A percentile compares a stretch with the other conserved stretches of the same genome.
Evolutionary conservation across 2,113 vertebrate species (phyloP).

Genomic region (Bubalus kerabau): DNA sequence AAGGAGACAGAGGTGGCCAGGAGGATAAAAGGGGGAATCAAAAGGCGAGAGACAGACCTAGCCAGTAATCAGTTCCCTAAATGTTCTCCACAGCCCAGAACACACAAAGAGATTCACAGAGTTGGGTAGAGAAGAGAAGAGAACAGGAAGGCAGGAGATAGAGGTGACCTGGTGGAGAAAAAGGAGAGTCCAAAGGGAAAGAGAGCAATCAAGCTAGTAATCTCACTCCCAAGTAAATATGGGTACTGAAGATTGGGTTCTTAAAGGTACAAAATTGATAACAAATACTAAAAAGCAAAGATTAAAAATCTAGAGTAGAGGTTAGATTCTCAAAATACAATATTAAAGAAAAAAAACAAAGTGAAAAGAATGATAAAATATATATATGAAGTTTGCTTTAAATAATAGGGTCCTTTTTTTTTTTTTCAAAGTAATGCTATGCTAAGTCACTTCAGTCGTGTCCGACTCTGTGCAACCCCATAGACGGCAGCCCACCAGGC

Average conservation of each 20-base stretch:
- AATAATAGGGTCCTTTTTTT: too few species aligned
- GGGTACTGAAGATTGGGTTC: too few species aligned
- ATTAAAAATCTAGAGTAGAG: neutral
- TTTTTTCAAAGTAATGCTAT: too few species aligned
- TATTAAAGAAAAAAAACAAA: neutral
- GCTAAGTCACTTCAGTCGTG: too few species aligned
- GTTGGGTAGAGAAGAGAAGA: neutral
- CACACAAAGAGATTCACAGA: neutral
- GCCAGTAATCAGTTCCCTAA: neutral
- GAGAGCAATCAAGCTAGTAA: too few species aligned
- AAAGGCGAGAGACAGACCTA: neutral
- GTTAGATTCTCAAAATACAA: neutral
- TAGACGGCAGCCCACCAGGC: too few species aligned
- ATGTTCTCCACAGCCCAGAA: neutral
- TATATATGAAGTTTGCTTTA: too few species aligned
- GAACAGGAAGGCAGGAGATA: too few species aligned
- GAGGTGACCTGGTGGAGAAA: too few species aligned
- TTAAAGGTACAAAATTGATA: neutral
- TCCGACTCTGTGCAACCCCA: too few species aligned
- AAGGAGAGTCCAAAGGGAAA: too few species aligned
- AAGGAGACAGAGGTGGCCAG: neutral
- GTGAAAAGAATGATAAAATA: neutral
- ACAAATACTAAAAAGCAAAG: neutral
- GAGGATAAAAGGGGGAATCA: neutral
- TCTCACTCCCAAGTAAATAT: too few species aligned